A percentile compares a stretch with the other conserved stretches of the same genome.
These are phyloP conservation scores for Echeneis naucrates DNA, from an alignment of 2,797 vertebrate species.

Conservation along the genomic window DNA sequence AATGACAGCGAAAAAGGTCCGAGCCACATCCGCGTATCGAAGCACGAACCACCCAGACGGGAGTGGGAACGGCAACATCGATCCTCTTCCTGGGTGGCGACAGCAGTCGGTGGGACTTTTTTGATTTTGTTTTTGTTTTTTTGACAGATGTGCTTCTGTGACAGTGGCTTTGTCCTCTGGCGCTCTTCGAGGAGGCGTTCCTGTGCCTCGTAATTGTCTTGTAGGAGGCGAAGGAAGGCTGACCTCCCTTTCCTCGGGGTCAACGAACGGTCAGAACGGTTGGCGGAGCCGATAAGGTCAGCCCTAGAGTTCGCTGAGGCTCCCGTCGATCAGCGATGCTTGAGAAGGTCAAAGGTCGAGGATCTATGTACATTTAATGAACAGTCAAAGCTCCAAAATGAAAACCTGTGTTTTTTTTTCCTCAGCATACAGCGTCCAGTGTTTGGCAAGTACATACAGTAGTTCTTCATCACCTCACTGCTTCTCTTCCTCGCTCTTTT, in stretches of 20 bases:
- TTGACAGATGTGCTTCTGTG: conserved; percentile 30
- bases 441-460: conserved; percentile 72
- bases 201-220: conserved; percentile 31
- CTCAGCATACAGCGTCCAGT: conserved; percentile 72
- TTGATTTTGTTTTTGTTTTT: background rate
- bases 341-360: conserved; percentile 39
- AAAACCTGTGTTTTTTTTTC: conserved; percentile 32
- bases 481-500: conserved; percentile 8
- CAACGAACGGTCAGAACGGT: conserved; percentile 44
- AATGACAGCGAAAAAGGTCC: conserved; percentile 24
- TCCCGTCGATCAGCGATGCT: conserved; percentile 9
- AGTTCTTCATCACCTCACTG: conserved; percentile 55
- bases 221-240: conserved; percentile 20
- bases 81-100: conserved; percentile 8
- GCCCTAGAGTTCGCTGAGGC: conserved; percentile 8
- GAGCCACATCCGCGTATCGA: conserved; percentile 29
- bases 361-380: conserved; percentile 64
- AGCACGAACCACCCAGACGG: conserved; percentile 35
- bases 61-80: background rate
- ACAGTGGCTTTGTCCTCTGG: conserved; percentile 38
- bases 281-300: conserved; percentile 14
- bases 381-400: conserved; percentile 48
- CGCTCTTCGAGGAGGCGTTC: conserved; percentile 28
- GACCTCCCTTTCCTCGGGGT: conserved; percentile 42
- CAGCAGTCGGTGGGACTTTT: conserved; percentile 23